A percentile compares a stretch with the other conserved stretches of the same genome.
These are phyloP conservation scores for Sarcophaga rosellei DNA, from an alignment of 2,888 invertebrate species.

Conservation along the genomic window DNA sequence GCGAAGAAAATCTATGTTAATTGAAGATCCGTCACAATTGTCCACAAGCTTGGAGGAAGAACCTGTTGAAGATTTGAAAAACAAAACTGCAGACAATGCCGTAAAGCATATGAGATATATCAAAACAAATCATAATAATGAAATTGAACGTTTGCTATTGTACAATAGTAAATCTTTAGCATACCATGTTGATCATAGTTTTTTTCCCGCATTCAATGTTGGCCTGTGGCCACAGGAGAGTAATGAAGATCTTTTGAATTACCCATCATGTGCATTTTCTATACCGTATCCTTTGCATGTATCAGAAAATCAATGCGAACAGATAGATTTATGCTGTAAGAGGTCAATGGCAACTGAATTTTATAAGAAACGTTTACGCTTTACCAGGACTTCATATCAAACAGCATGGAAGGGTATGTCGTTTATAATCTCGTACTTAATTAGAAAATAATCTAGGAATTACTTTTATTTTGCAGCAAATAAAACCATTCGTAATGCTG, in stretches of 20 bases:
- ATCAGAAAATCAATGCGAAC: constrained; percentile 55
- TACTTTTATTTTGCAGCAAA: constrained; percentile 20
- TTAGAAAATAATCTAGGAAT: neutral
- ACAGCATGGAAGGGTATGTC: constrained; percentile 68
- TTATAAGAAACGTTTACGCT: constrained; percentile 58
- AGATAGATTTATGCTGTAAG: constrained; percentile 71
- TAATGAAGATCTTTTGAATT: constrained; percentile 53
- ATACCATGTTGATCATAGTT: constrained; percentile 47
- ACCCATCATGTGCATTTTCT: constrained; percentile 65
- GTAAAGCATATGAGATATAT: constrained; percentile 27
- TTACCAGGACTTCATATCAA: constrained; percentile 61
- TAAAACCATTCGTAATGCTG: constrained; percentile 64
- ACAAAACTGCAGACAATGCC: neutral
- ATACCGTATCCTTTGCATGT: constrained; percentile 70
- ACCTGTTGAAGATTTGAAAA: neutral
- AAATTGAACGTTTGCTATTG: constrained; percentile 55
- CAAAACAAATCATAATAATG: constrained; percentile 49
- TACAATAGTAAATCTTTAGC: constrained; percentile 24
- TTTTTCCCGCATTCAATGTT: constrained; percentile 70
- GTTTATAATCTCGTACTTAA: neutral
- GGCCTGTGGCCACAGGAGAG: constrained; percentile 54
- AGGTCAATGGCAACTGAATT: constrained; percentile 63
- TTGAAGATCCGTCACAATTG: constrained; percentile 2
- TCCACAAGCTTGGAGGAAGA: neutral
- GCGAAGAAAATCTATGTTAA: constrained; percentile 37